Percentiles rank a stretch among this genome's conserved stretches.
These are phyloP conservation scores for Thera obeliscata DNA, from an alignment of 2,888 invertebrate genomes.

Conservation along the genomic window DNA sequence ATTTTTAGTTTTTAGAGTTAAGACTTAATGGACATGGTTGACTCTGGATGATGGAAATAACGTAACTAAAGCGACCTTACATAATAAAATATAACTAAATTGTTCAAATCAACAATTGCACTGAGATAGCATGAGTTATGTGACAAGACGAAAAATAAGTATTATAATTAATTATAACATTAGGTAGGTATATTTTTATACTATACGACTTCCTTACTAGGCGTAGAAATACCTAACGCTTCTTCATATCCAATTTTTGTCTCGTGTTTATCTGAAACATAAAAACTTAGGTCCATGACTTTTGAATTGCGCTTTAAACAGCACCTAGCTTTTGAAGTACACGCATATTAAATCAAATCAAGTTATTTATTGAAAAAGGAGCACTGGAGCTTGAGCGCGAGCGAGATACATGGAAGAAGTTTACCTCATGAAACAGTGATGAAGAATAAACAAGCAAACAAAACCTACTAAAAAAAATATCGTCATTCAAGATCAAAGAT, in stretches of 20 bases:
- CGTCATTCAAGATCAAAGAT: no score
- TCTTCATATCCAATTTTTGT: constrained; percentile 93
- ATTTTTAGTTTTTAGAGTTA: constrained; percentile 49
- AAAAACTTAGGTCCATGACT: background rate
- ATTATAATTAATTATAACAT: constrained; percentile 33
- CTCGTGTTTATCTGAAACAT: constrained; percentile 80
- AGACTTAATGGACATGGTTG: constrained; percentile 74
- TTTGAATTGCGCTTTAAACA: no score
- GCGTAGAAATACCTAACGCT: constrained; percentile 95
- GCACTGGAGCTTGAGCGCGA: no score
- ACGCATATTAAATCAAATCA: no score
- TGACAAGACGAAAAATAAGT: constrained; percentile 53
- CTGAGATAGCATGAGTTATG: constrained; percentile 68
- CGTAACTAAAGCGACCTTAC: constrained; percentile 57
- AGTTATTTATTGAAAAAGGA: no score
- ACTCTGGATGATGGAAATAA: constrained; percentile 67
- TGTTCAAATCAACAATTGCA: constrained; percentile 79
- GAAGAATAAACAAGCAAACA: no score
- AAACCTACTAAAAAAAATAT: no score
- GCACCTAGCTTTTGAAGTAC: no score
- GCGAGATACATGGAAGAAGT: no score
- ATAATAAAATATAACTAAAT: constrained; percentile 62
- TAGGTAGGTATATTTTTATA: constrained; percentile 48
- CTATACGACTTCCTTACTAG: constrained; percentile 92
- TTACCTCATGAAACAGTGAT: no score